Evolutionary conservation across 2,888 invertebrate genomes (phyloP).

Genomic region (Bombylius discolor): DNA sequence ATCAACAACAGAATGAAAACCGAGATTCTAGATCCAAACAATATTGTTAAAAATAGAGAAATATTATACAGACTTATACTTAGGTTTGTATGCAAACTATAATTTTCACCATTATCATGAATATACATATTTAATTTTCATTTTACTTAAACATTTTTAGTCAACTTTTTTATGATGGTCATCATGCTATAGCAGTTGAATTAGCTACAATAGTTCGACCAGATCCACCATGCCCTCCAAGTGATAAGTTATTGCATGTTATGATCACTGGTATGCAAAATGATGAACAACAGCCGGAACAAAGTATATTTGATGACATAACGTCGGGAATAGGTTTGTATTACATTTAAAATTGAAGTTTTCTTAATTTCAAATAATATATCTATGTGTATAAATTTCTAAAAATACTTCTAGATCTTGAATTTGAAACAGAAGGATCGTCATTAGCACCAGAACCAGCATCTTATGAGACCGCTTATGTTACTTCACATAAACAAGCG

Average conservation of each 20-base stretch:
- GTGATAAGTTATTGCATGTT: constrained; percentile 79
- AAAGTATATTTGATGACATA: constrained; percentile 33
- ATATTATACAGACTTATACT: constrained; percentile 82
- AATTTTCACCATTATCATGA: neutral
- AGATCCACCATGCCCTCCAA: constrained; percentile 90
- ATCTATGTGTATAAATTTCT: neutral
- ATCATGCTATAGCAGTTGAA: constrained; percentile 80
- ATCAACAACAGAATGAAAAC: constrained; percentile 26
- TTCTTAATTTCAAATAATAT: neutral
- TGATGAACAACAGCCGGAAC: constrained; percentile 55
- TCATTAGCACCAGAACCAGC: constrained; percentile 92
- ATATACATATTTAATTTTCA: neutral
- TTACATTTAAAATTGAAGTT: neutral
- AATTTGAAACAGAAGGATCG: constrained; percentile 91
- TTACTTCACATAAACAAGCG: constrained; percentile 94
- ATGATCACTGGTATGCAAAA: constrained; percentile 74
- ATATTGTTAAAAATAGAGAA: constrained; percentile 79
- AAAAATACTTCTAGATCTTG: constrained; percentile 52
- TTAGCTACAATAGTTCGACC: constrained; percentile 75
- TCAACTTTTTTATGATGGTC: constrained; percentile 95
- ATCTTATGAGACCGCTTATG: constrained; percentile 95
- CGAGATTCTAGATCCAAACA: constrained; percentile 49
- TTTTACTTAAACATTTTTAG: constrained; percentile 41
- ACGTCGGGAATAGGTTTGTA: constrained; percentile 26
- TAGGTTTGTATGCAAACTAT: constrained; percentile 44